Base-by-base conservation (phyloP, 2,888 invertebrate genomes). In the Xanthorhoe spadicearia region DNA sequence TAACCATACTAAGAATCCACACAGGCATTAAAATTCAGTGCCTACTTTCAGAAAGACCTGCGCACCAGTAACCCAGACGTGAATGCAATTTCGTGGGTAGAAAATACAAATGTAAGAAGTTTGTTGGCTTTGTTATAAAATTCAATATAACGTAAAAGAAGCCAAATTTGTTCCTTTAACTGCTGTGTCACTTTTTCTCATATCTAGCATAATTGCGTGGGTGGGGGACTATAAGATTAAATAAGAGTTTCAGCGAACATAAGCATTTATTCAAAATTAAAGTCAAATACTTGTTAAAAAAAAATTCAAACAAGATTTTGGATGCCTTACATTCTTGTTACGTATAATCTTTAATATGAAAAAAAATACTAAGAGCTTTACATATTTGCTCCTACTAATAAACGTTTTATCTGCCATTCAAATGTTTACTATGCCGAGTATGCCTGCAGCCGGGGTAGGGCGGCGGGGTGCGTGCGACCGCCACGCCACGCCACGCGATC, bases 401-500 rank as follows among this genome's bases (percentile, higher is more conserved):
- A 60, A 51, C 70, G 72, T 79, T 83, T 82, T 75, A 82, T 84
- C 80, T 83, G 80, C 68, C 73, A 71, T 74, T 64, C 48, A 68
- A 69, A 73, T 81, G 80, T 85, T 81, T 85, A 82, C 84, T 82
- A 81, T 78, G 77, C 77, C 80, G 79, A 78, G 78, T 78, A 68
- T 80, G 83, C 83, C 84, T 86, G 88, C 86, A 86, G 69, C 78
- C 82, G 84, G 76, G 67, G 77, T 71, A 66, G 72, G 77, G 72
- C 74, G 69, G 74, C 74, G 83, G 83, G 80, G 79, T 73, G 81
- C 80, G 77, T 75, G 80, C 78, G 83, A 77, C 84, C 77, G 83
- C 87, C 89, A 87, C 89, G 88, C 90, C 89, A 86, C 88, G 88
- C 90, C 89, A 88, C 88, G 89, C 90, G 86, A 88, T 85, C 92